Conservation (phyloP, 2,888 invertebrate species). For the Spisula solida region DNA sequence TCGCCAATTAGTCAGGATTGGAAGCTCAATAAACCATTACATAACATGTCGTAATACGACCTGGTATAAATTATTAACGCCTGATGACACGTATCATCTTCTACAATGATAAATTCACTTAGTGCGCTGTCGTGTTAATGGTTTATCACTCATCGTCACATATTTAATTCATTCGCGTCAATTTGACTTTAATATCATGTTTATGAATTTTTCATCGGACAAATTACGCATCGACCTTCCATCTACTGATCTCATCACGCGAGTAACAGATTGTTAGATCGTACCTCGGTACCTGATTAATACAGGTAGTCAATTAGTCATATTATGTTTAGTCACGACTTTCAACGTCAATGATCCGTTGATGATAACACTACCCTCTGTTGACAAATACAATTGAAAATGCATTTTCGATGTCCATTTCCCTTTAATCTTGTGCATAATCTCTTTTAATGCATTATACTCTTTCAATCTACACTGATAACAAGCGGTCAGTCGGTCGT, state of each 20-base stretch:
- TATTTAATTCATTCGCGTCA: not conserved
- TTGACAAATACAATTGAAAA: too few species aligned
- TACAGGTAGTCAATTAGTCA: conserved; percentile 2
- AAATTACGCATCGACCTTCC: not conserved
- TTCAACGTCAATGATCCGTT: too few species aligned
- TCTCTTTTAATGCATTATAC: too few species aligned
- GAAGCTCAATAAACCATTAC: not conserved
- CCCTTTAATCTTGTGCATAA: too few species aligned
- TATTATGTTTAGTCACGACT: not conserved
- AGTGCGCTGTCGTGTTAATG: not conserved
- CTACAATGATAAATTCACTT: not conserved
- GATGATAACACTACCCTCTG: too few species aligned
- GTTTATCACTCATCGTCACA: not conserved
- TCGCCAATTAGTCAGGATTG: too few species aligned
- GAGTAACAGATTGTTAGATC: not conserved
- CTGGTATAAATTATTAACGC: not conserved
- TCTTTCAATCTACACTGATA: too few species aligned
- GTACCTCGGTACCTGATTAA: not conserved
- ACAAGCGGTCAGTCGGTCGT: too few species aligned
- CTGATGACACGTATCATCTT: not conserved
- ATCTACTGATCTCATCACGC: not conserved
- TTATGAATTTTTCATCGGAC: not conserved
- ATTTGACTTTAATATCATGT: not conserved
- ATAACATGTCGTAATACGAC: not conserved
- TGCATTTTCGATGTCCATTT: too few species aligned